Conservation (phyloP, 2,797 vertebrate genomes). For the Podargus strigoides region DNA sequence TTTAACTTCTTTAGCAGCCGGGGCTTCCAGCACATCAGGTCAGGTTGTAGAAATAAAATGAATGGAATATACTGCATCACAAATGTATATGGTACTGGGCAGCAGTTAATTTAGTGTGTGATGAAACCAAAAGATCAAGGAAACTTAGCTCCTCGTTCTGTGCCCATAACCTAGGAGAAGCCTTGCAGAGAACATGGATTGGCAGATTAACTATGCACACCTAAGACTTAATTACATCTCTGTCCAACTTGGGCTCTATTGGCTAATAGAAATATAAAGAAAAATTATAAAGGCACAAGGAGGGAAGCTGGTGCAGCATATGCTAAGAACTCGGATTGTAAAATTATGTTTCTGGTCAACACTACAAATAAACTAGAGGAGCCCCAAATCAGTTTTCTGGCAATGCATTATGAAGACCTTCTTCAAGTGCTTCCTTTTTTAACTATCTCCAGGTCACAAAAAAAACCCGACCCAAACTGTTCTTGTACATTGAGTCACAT, state of each 20-base stretch:
- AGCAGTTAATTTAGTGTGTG: neutral
- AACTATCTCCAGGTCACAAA: neutral
- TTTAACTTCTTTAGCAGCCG: neutral
- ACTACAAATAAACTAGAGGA: neutral
- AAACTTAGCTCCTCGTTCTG: neutral
- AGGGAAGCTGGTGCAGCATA: neutral
- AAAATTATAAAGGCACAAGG: neutral
- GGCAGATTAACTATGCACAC: neutral
- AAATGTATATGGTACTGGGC: neutral
- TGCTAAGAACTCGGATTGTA: neutral
- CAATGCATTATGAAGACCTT: neutral
- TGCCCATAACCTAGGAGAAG: neutral
- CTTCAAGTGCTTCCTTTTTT: neutral
- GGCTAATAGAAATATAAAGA: neutral
- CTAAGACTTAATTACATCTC: neutral
- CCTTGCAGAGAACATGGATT: neutral
- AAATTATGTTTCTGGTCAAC: neutral
- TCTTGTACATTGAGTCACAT: neutral
- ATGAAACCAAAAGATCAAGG: neutral
- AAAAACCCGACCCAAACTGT: neutral
- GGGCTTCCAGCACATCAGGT: conserved; percentile 3
- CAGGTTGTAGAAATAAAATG: neutral
- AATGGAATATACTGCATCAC: neutral
- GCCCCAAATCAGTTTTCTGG: neutral
- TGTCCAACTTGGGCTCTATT: neutral